Percentiles rank a stretch among this genome's conserved stretches.
Conservation (phyloP, 2,113 vertebrate species). For the Coptodon bakossiorum region DNA sequence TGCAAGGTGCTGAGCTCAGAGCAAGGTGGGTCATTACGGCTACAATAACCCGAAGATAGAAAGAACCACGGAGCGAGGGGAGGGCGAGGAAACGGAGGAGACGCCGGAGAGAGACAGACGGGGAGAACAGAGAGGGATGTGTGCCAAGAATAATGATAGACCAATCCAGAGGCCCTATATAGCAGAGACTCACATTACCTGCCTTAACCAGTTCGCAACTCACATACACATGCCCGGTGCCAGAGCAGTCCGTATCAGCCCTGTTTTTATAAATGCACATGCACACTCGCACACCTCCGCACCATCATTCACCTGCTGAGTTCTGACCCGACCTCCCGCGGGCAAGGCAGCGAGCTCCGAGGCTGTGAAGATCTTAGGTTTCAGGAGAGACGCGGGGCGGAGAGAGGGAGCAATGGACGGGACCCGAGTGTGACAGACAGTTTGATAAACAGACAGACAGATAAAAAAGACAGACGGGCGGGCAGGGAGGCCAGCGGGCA, state of each 20-base stretch:
- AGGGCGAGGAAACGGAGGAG: conserved; percentile 17
- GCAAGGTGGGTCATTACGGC: conserved; percentile 57
- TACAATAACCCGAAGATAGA: conserved; percentile 47
- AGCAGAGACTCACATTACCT: conserved; percentile 28
- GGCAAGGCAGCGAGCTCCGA: background rate
- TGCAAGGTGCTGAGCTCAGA: conserved; percentile 31
- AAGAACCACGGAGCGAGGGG: conserved; percentile 27
- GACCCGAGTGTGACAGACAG: conserved; percentile 1
- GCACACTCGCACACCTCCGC: background rate
- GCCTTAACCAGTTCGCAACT: conserved; percentile 45
- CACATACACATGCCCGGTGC: conserved; percentile 4
- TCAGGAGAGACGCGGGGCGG: background rate
- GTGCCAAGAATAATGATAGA: conserved; percentile 66
- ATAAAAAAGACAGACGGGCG: background rate
- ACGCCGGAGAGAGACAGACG: background rate
- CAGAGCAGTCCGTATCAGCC: background rate
- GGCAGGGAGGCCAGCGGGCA: background rate
- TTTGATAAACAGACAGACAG: conserved; percentile 20
- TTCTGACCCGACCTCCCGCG: conserved; percentile 38
- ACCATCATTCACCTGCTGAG: conserved; percentile 51
- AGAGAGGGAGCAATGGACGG: background rate
- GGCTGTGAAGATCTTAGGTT: conserved; percentile 32
- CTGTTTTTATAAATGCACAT: background rate
- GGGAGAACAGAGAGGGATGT: conserved; percentile 25
- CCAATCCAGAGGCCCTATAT: conserved; percentile 52